Percentiles rank a stretch among this genome's conserved stretches.
phyloP scores from a whole-genome alignment of 2,888 invertebrate species.

The Lasioglossum figueresi region DNA sequence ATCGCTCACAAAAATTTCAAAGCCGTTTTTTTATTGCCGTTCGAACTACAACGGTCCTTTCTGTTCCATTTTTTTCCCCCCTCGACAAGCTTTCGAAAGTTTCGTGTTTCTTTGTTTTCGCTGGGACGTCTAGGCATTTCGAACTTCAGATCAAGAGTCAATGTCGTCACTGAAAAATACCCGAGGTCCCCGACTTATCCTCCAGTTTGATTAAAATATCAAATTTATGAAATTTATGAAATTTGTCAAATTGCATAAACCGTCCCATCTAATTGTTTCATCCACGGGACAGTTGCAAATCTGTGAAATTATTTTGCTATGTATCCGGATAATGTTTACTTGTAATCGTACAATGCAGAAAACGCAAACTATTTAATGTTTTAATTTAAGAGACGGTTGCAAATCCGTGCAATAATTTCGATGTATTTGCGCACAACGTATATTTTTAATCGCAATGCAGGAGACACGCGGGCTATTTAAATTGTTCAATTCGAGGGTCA shows the following conservation, averaged over 20 bases:
- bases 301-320: no score
- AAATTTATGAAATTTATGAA: no score
- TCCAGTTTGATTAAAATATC: no score
- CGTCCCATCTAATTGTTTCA: no score
- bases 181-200: no score
- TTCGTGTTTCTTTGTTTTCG: not conserved
- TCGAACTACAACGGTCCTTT: conserved; percentile 14
- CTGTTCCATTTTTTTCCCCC: conserved; percentile 17
- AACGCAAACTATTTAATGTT: not conserved
- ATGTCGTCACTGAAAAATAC: not conserved
- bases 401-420: not conserved
- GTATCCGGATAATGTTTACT: no score
- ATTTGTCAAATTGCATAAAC: no score
- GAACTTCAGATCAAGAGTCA: not conserved
- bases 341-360: no score
- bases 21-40: conserved; percentile 26
- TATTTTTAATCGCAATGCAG: not conserved
- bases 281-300: no score
- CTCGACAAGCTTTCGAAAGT: not conserved
- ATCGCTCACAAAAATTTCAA: conserved; percentile 26
- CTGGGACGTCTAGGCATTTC: not conserved
- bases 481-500: no score
- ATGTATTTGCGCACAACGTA: not conserved
- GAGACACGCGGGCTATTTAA: no score
- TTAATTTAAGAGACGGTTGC: not conserved